Evolutionary conservation across 23 tunicate species (phyloP).

Genomic region (Botrylloides violaceus): DNA sequence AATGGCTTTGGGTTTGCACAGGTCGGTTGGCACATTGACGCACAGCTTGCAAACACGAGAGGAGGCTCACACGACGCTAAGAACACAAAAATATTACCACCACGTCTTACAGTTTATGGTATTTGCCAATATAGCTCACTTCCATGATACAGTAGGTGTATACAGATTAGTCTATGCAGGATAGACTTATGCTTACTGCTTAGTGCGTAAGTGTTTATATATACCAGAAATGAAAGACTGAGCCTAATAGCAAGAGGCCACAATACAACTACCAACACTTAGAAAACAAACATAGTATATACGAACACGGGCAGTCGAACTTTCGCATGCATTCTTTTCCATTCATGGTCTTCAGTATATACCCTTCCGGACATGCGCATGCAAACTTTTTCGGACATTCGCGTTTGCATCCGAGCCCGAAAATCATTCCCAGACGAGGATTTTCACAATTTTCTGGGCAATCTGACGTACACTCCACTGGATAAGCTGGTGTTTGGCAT

Average conservation of each 20-base stretch:
- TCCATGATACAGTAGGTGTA: too few species aligned
- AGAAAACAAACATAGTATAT: too few species aligned
- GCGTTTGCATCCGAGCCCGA: neutral
- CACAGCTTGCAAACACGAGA: neutral
- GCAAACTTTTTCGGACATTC: neutral
- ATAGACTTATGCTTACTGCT: too few species aligned
- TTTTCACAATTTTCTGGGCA: slow-evolving; percentile 1
- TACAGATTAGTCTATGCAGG: too few species aligned
- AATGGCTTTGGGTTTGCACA: slow-evolving; percentile 11
- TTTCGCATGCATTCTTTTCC: slow-evolving; percentile 4
- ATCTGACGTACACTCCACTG: slow-evolving; percentile 6
- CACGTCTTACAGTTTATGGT: too few species aligned
- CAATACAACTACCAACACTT: too few species aligned
- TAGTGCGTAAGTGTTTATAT: too few species aligned
- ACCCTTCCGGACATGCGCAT: slow-evolving; percentile 13
- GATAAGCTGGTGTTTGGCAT: neutral
- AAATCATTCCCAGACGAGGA: neutral
- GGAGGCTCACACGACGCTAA: slow-evolving; percentile 7
- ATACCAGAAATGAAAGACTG: too few species aligned
- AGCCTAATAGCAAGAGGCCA: too few species aligned
- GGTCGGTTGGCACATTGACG: slow-evolving; percentile 16
- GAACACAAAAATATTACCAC: neutral
- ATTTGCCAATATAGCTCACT: too few species aligned
- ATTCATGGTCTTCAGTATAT: neutral
- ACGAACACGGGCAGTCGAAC: slow-evolving; percentile 6